phyloP scores from a whole-genome alignment of 2,797 vertebrate species.

The Characodon lateralis region DNA sequence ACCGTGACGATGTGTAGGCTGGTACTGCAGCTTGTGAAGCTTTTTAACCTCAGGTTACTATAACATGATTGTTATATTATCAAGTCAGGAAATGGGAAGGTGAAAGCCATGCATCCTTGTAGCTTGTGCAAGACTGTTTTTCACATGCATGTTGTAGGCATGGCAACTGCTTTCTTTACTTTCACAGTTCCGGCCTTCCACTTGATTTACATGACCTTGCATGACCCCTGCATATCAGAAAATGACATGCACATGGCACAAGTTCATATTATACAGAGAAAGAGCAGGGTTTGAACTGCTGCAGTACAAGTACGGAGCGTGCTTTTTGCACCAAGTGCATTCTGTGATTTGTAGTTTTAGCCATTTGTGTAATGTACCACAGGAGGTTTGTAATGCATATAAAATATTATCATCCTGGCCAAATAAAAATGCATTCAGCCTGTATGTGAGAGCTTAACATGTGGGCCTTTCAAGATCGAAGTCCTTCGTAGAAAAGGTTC shows the following conservation, averaged over 20 bases:
- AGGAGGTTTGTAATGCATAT: neutral
- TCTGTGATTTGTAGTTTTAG: neutral
- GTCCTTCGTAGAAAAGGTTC: too few species aligned
- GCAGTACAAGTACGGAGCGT: neutral
- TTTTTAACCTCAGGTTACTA: conserved; percentile 60
- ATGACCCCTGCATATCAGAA: conserved; percentile 1
- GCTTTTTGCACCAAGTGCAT: neutral
- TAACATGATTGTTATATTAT: conserved; percentile 8
- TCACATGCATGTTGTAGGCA: conserved; percentile 65
- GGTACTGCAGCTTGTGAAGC: conserved; percentile 36
- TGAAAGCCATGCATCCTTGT: conserved; percentile 26
- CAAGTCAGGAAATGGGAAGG: conserved; percentile 51
- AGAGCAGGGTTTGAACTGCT: neutral
- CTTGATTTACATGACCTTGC: conserved; percentile 42
- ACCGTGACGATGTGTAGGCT: conserved; percentile 38
- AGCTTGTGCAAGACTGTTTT: conserved; percentile 40
- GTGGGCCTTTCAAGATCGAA: too few species aligned
- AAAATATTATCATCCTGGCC: neutral
- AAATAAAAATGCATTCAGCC: neutral
- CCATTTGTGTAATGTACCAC: neutral
- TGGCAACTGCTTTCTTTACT: conserved; percentile 56
- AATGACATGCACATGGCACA: neutral
- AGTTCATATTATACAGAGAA: neutral
- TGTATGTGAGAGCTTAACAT: neutral
- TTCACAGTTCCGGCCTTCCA: conserved; percentile 28